Evolutionary conservation across 2,113 vertebrate species (phyloP).

Genomic region (Ophiodon elongatus): DNA sequence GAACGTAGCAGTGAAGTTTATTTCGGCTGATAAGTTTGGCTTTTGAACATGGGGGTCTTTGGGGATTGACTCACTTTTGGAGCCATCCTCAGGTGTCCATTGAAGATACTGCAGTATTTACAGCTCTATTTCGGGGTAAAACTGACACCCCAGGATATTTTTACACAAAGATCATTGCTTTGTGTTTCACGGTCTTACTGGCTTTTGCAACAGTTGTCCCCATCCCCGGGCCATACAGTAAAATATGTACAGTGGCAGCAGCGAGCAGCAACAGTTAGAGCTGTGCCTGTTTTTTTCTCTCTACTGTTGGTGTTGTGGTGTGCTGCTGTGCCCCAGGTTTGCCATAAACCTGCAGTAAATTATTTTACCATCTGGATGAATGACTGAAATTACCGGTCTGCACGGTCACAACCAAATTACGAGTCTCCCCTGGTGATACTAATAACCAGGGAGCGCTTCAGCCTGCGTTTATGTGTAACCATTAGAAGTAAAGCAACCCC

Average conservation of each 20-base stretch:
- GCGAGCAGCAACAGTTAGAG: conserved; percentile 7
- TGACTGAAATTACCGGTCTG: conserved; percentile 53
- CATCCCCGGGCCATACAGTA: background rate
- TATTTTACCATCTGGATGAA: conserved; percentile 69
- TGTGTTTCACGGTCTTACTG: background rate
- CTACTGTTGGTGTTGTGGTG: conserved; percentile 7
- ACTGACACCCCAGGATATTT: background rate
- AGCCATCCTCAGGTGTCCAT: too few relatives aligned
- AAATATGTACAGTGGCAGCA: background rate
- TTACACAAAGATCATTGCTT: background rate
- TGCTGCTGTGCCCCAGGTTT: conserved; percentile 51
- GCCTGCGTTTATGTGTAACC: conserved; percentile 40
- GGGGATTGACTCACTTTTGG: too few relatives aligned
- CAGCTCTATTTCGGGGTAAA: background rate
- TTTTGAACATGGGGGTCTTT: too few relatives aligned
- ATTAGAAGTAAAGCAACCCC: conserved; percentile 43
- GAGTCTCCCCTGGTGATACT: conserved; percentile 37
- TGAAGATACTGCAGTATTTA: too few relatives aligned
- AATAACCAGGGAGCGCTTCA: conserved; percentile 40
- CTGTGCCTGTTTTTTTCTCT: background rate
- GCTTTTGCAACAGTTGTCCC: background rate
- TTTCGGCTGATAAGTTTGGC: too few relatives aligned
- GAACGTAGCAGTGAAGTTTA: too few relatives aligned
- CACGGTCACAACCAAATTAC: conserved; percentile 53
- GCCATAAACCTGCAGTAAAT: conserved; percentile 64